Conservation (phyloP, 2,797 vertebrate species). For the Sebastes umbrosus region DNA sequence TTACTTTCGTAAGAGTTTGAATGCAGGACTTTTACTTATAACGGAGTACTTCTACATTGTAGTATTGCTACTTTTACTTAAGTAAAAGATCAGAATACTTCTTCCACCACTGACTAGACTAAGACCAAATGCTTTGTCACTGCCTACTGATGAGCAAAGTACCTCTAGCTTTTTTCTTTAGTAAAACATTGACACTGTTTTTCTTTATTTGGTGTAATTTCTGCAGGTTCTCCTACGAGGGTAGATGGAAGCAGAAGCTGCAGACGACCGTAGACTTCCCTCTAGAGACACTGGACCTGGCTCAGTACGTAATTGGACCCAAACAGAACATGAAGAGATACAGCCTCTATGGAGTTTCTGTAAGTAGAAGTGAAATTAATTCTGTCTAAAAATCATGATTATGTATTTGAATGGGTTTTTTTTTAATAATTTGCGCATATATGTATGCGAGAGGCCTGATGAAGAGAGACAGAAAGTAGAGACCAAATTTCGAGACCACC, state of each 20-base stretch:
- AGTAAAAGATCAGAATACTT: no score
- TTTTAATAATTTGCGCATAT: neutral
- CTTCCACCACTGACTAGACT: neutral
- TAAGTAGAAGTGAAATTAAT: slow-evolving; percentile 80
- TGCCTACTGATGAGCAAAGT: neutral
- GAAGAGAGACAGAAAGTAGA: no score
- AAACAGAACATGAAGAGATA: slow-evolving; percentile 91
- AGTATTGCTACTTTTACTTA: no score
- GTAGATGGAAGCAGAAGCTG: slow-evolving; percentile 98
- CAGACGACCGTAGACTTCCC: slow-evolving; percentile 97
- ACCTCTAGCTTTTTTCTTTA: no score
- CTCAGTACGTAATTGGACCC: slow-evolving; percentile 95
- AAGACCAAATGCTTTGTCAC: neutral
- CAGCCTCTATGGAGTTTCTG: slow-evolving; percentile 93
- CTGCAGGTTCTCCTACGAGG: slow-evolving; percentile 94
- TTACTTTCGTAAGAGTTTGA: no score
- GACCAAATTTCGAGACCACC: no score
- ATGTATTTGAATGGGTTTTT: neutral
- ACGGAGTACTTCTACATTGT: no score
- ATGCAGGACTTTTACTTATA: no score
- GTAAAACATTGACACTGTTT: neutral
- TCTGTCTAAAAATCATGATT: neutral
- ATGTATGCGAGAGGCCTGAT: neutral
- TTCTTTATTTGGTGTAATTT: neutral
- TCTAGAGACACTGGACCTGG: slow-evolving; percentile 91